Base-by-base conservation (phyloP, 2,888 invertebrate genomes). In the Cremastinae sp. region DNA sequence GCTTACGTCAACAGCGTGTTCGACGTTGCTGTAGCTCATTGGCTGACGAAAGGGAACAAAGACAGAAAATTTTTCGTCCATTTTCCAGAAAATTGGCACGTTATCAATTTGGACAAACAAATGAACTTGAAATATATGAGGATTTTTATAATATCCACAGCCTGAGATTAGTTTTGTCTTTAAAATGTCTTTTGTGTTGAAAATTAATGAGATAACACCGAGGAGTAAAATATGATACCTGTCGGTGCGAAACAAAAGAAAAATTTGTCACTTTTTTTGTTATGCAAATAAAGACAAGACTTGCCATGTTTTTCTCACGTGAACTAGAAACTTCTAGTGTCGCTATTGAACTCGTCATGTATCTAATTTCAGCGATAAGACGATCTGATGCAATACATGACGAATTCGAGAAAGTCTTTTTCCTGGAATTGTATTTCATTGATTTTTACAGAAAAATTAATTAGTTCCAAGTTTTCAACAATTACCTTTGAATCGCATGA, bases 21-120 rank as follows among this genome's bases (percentile, higher is more conserved):
- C 39, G 79, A 82, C 79, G 81, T 80, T 58, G 70, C 56, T n/a
- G 12, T 49, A 45, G 47, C 43, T 43, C 39, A 82, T 84, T 82
- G 83, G 81, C 72, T 78, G 7, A n/a, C 4, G 45, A 72, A 78
- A 64, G 20, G 37, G 47, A 37, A 10, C n/a, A 37, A 18, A 43
- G 10, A 18, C 5, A n/a, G 0, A 59, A 14, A 37, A n/a, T 49
- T 62, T 51, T 43, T 39, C 16, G 22, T 14, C 18, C 18, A 14
- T n/a, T 14, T 55, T 41, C 3, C 41, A 8, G 18, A 37, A 16
- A 22, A 69, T 20, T 55, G 14, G 18, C 43, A 8, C 10, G 41
- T 49, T 10, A 16, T 16, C 2, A 16, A 47, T 47, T 47, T 47
- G n/a, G n/a, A n/a, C n/a, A n/a, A n/a, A n/a, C n/a, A n/a, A n/a